phyloP scores from a whole-genome alignment of 2,113 vertebrate species.

The Hiodon alosoides region DNA sequence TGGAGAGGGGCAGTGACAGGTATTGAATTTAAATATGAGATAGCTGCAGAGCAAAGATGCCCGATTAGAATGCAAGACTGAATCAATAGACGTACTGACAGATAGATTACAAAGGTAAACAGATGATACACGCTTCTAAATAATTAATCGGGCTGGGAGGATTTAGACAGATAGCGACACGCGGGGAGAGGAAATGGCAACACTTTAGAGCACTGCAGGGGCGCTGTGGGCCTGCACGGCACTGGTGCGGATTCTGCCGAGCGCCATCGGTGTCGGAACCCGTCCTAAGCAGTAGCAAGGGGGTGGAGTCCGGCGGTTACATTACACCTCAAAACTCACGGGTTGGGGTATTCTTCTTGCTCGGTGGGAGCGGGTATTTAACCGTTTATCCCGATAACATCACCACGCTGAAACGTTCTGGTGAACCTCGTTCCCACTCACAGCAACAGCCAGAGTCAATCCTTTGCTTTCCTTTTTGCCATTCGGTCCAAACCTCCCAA shows the following conservation, averaged over 20 bases:
- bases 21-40: slow-evolving; percentile 64
- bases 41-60: slow-evolving; percentile 54
- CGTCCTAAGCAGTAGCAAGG: too few relatives aligned
- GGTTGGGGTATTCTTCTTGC: too few relatives aligned
- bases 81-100: slow-evolving; percentile 77
- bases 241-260: not conserved
- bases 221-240: slow-evolving; percentile 25
- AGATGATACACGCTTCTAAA: slow-evolving; percentile 77
- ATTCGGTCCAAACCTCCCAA: not conserved
- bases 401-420: too few relatives aligned
- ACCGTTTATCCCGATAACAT: too few relatives aligned
- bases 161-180: slow-evolving; percentile 35
- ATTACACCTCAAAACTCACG: too few relatives aligned
- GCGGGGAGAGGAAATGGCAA: slow-evolving; percentile 40
- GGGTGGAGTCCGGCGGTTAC: too few relatives aligned
- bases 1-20: slow-evolving; percentile 45
- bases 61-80: slow-evolving; percentile 71
- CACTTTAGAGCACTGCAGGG: slow-evolving; percentile 50
- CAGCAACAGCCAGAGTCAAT: too few relatives aligned
- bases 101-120: slow-evolving; percentile 79
- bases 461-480: too few relatives aligned
- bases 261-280: not conserved
- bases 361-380: too few relatives aligned
- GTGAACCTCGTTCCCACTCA: too few relatives aligned
- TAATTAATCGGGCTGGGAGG: slow-evolving; percentile 68